These are phyloP conservation scores for Magallana ariakensis DNA, from an alignment of 1,140 invertebrate species.

Conservation along the genomic window DNA sequence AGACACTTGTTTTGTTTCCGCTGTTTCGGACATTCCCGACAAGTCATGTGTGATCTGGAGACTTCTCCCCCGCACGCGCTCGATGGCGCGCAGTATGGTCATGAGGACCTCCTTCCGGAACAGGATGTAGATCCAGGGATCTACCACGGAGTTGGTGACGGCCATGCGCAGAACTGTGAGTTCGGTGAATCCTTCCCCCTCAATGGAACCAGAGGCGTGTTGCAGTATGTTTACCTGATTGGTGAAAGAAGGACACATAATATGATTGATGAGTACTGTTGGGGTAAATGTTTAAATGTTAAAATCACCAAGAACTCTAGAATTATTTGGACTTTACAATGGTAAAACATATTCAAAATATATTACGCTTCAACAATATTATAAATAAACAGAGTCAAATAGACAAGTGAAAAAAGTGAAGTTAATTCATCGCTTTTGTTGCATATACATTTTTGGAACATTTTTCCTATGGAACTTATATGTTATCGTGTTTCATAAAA, in stretches of 20 bases:
- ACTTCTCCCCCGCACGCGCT: background rate
- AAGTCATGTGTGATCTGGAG: background rate
- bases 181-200: background rate
- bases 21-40: background rate
- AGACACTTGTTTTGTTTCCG: background rate
- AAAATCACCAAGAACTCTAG: no score
- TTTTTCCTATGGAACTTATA: no score
- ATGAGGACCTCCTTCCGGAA: constrained; percentile 6
- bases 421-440: no score
- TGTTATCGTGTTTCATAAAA: no score
- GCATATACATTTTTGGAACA: no score
- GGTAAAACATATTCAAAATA: no score
- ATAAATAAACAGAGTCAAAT: no score
- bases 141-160: constrained; percentile 1
- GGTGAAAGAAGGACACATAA: background rate
- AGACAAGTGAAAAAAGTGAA: no score
- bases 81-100: background rate
- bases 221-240: background rate
- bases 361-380: no score
- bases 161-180: background rate
- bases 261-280: no score
- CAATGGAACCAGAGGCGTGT: background rate
- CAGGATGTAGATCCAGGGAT: constrained; percentile 15
- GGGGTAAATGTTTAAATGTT: no score
- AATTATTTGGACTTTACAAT: no score